phyloP scores from a whole-genome alignment of 2,113 vertebrate species.

The Campylorhamphus procurvoides region DNA sequence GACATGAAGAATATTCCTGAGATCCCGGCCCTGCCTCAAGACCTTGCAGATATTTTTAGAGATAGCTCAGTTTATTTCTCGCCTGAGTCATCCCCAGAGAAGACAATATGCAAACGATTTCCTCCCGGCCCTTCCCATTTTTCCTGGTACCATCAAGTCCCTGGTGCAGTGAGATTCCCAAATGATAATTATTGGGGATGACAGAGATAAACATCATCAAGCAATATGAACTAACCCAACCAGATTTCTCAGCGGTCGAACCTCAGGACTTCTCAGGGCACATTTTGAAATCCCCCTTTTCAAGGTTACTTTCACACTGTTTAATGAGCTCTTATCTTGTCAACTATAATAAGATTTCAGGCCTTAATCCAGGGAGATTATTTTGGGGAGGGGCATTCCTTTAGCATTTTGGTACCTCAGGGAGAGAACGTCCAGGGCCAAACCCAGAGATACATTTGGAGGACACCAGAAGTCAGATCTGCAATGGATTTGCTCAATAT shows the following conservation, averaged over 20 bases:
- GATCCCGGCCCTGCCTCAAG: background rate
- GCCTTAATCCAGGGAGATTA: background rate
- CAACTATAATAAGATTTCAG: slow-evolving; percentile 7
- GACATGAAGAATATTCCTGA: background rate
- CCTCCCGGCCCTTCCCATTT: slow-evolving; percentile 10
- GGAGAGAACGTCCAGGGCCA: slow-evolving; percentile 14
- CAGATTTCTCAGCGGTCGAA: background rate
- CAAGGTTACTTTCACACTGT: slow-evolving; percentile 25
- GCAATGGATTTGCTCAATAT: background rate
- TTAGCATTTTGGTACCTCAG: background rate
- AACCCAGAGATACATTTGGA: background rate
- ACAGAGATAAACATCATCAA: background rate
- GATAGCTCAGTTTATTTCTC: background rate
- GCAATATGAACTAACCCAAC: background rate
- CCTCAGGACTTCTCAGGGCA: background rate
- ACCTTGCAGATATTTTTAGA: background rate
- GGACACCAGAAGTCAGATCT: background rate
- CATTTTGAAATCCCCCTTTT: slow-evolving; percentile 30
- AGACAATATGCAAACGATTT: background rate
- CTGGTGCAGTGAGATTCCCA: background rate
- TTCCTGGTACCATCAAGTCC: background rate
- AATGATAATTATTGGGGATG: background rate
- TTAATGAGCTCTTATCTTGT: slow-evolving; percentile 39
- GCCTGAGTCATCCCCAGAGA: background rate
- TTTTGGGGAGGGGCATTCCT: background rate